phyloP scores from a whole-genome alignment of 2,797 vertebrate genomes.

The Microcaecilia unicolor region DNA sequence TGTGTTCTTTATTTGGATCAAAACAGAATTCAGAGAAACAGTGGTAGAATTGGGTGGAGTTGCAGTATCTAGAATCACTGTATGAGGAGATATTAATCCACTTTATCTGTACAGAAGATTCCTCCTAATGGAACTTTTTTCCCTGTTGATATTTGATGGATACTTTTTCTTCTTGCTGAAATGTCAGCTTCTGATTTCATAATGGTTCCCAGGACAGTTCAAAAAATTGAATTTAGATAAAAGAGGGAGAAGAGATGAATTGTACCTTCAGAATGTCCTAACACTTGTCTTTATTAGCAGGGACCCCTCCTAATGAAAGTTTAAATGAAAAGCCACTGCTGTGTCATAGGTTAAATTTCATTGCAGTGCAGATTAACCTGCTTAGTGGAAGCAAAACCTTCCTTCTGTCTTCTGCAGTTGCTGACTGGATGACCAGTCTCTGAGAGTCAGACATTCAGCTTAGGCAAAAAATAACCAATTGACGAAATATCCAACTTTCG shows the following conservation, averaged over 20 bases:
- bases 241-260: conserved; percentile 70
- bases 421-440: no score
- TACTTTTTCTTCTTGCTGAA: conserved; percentile 70
- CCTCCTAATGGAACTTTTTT: conserved; percentile 14
- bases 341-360: conserved; percentile 69
- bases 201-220: conserved; percentile 63
- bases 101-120: no score
- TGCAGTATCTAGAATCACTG: no score
- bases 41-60: no score
- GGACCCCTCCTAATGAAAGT: conserved; percentile 68
- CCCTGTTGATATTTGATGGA: conserved; percentile 65
- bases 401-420: conserved; percentile 38
- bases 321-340: conserved; percentile 70
- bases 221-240: conserved; percentile 74
- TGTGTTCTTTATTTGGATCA: no score
- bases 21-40: no score
- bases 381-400: conserved; percentile 53
- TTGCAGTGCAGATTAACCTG: conserved; percentile 52
- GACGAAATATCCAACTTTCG: no score
- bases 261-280: conserved; percentile 69
- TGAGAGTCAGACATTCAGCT: no score
- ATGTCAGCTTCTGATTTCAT: conserved; percentile 73
- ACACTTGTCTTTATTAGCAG: conserved; percentile 75
- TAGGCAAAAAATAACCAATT: no score
- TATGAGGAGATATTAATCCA: no score